Base-by-base conservation (phyloP, 2,888 invertebrate species). In the Perizoma flavofasciatum region DNA sequence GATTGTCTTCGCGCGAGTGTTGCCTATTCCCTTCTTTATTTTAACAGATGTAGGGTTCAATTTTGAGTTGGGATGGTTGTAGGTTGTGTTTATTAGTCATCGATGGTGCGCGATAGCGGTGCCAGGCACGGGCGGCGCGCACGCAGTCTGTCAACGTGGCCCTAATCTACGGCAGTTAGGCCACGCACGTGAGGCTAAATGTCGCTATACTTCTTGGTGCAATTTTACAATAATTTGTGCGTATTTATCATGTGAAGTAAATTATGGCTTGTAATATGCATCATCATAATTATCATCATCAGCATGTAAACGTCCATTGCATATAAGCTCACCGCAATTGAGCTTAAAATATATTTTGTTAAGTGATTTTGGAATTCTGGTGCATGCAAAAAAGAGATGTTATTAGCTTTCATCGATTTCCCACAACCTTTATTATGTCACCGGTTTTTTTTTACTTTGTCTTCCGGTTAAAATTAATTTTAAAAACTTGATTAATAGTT, bases 91-190 rank as follows among this genome's bases (percentile, higher is more conserved):
- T 90, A 89, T 91, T 92, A 91, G 90, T 91, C 91, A 91, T 90
- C 89, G 92, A 90, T 91, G 91, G 89, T 89, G 90, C 75, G 89
- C 89, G 91, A 91, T 91, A 91, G 83, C 54, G 81, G 87, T 91
- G 84, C 85, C 91, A 85, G 84, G 87, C 88, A 86, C 85, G 83
- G 82, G 81, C 86, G 88, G 89, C 91, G 90, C 91, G 90, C 91
- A 90, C 91, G 90, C 87, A 82, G 76, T 73, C 88, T 92, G 92
- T 92, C 92, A 90, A 90, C 92, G 88, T 90, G 80, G 83, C 86
- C 84, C 89, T 92, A 92, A 92, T 91, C 91, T 88, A 92, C 90
- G 89, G 86, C 89, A 85, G 88, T 90, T 90, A 90, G 81, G 85
- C 85, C 88, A 89, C 88, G 88, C 90, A 89, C 90, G 89, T 87